Evolutionary conservation across 37 sponge, comb jelly and placozoan species (phyloP).

Genomic region (Tethya wilhelma): DNA sequence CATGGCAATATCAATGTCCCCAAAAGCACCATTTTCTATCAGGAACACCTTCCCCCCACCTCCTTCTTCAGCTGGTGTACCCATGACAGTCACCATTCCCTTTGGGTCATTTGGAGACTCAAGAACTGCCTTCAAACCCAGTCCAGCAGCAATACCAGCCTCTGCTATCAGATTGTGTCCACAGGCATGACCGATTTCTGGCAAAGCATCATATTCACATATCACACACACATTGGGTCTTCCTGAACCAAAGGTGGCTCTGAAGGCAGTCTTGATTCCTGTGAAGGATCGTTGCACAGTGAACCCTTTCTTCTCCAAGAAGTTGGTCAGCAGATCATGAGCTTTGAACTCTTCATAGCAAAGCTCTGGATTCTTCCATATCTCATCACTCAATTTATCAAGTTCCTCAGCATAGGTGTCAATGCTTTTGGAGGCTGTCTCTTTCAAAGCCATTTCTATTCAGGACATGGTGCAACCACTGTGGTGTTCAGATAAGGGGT

Average conservation of each 20-base stretch:
- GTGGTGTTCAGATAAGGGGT: neutral
- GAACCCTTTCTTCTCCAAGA: constrained; percentile 81
- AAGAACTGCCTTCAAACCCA: constrained; percentile 85
- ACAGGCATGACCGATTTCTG: constrained; percentile 94
- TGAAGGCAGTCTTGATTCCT: constrained; percentile 84
- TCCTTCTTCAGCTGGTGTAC: constrained; percentile 93
- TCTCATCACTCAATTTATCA: constrained; percentile 42
- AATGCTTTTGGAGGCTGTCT: constrained; percentile 5
- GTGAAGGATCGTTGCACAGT: constrained; percentile 63
- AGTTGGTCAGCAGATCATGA: constrained; percentile 58
- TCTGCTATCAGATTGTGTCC: constrained; percentile 97
- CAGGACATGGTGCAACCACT: neutral
- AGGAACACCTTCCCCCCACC: constrained; percentile 81
- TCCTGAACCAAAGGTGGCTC: constrained; percentile 73
- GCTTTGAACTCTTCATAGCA: constrained; percentile 79
- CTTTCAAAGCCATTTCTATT: constrained; percentile 7
- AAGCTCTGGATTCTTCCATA: constrained; percentile 78
- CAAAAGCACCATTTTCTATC: constrained; percentile 77
- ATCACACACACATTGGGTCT: constrained; percentile 76
- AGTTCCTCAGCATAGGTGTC: constrained; percentile 29
- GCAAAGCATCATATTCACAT: constrained; percentile 93
- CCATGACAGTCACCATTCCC: constrained; percentile 80
- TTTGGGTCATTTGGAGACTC: constrained; percentile 20
- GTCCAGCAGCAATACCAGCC: constrained; percentile 89
- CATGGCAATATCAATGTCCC: constrained; percentile 88